These are phyloP conservation scores for Sinohyriopsis cumingii DNA, from an alignment of 2,888 invertebrate genomes.

Conservation along the genomic window DNA sequence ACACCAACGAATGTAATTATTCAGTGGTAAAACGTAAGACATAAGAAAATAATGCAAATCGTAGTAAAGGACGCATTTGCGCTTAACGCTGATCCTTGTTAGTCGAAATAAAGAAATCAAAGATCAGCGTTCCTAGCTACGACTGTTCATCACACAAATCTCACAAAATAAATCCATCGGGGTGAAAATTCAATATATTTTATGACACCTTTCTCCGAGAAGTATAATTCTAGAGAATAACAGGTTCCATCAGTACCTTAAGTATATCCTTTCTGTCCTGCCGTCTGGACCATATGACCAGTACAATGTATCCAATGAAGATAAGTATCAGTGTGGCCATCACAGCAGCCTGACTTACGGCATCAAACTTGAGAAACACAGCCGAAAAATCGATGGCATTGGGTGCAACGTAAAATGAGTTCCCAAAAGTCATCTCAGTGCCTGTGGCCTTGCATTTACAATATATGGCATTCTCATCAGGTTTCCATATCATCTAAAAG, in stretches of 20 bases:
- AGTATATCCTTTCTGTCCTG: constrained; percentile 64
- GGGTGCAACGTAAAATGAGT: constrained; percentile 65
- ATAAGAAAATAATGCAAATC: too few relatives aligned
- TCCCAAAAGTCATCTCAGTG: constrained; percentile 39
- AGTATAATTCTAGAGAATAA: too few relatives aligned
- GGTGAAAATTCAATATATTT: too few relatives aligned
- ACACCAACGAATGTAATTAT: too few relatives aligned
- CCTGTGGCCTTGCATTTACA: constrained; percentile 29
- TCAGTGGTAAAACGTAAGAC: too few relatives aligned
- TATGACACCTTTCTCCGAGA: too few relatives aligned
- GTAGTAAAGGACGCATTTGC: too few relatives aligned
- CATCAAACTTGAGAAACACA: constrained; percentile 67
- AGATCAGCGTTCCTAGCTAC: too few relatives aligned
- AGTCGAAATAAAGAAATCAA: too few relatives aligned
- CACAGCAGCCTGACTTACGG: constrained; percentile 62
- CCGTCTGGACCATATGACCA: constrained; percentile 65
- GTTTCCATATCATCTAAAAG: constrained; percentile 32
- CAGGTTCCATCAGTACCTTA: constrained; percentile 24
- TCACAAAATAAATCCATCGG: too few relatives aligned
- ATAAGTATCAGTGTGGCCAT: constrained; percentile 65
- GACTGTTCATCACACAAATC: too few relatives aligned
- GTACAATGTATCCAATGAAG: constrained; percentile 51
- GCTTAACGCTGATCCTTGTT: too few relatives aligned
- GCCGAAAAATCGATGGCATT: constrained; percentile 71
- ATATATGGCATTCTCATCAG: constrained; percentile 17